Evolutionary conservation across 2,113 vertebrate genomes (phyloP), one percentile per base, ranked within the genome.

Genomic region (Pampusana beccarii): DNA sequence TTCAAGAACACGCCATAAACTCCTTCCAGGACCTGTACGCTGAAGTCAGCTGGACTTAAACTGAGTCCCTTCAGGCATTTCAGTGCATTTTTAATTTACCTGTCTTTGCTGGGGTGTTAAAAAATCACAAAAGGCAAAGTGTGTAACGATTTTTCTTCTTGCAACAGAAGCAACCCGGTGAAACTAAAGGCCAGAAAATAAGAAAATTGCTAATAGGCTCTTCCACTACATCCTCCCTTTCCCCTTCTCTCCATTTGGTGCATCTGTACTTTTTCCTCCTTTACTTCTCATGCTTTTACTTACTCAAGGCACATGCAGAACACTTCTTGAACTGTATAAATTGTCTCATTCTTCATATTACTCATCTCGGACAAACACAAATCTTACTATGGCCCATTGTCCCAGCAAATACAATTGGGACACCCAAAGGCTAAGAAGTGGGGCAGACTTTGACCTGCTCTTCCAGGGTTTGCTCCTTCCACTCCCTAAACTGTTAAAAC

Each of bases 11-110:
- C 28, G 9, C 1, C 1, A 12, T 8, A 21, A 42, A 18, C 26
- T 69, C 17, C 19, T 19, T 57, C 34, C 53, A 64, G 42, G 44
- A 25, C 10, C 33, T 10, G 7, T 0, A 5, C 4, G 5, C 0
- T 78, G 36, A 66, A 38, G 21, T 25, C 36, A 64, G n/a, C 0
- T 65, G 50, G 29, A 48, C 31, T 74, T 61, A 44, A 6, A 16
- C 23, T 25, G 44, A 84, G 56, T 20, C 50, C 44, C 69, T 67
- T 9, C 13, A 77, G 56, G 34, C 16, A 67, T 8, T 29, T 36
- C 69, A 64, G 2, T 0, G 19, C 3, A 11, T 25, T 71, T 80
- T 46, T 18, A 64, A 51, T 36, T 38, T 20, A 8, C 11, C n/a
- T 53, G 1, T 17, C 44, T 58, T 24, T 21, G 38, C 31, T 33